Evolutionary conservation across 1,140 invertebrate species (phyloP), one percentile per base, ranked within the genome.

Genomic region (Sitobion miscanthi): DNA sequence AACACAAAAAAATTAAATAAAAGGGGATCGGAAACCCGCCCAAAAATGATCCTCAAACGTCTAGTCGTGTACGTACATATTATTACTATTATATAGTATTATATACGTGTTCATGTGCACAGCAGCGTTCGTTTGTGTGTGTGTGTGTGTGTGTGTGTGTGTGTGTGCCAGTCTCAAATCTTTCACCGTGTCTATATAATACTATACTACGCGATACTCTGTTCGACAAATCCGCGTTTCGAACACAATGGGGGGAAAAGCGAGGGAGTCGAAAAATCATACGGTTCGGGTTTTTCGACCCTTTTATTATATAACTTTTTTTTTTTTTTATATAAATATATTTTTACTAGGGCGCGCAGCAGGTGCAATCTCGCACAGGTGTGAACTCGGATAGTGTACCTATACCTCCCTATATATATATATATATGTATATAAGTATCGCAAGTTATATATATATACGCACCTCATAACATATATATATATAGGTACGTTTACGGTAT

Each of bases 261-360:
- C 82, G 82, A 93, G 82, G 91, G 91, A 93, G 91, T 93, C 91
- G 91, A 93, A 93, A 93, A 93, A 93, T 93, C 91, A 93, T 93
- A 93, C 91, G 91, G 91, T 86, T 93, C 91, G n/a, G 35, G 82
- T 85, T 93, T 93, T 93, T 93, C 91, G 91, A 93, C 82, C 91
- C 91, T 93, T 85, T 93, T 93, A 90, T 90, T 69, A 90, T 90
- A 35, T 30, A 69, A 90, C 23, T 30, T 54, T 38, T 52, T 92
- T 90, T 90, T 54, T 90, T n/a, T 69, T 69, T 69, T 11, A 45
- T 90, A 38, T 38, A 77, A 82, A 35, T 92, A 54, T 25, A 47
- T 9, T 83, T 93, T 93, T 93, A 92, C 91, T 92, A 85, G 35
- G 91, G 91, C 49, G 77, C 42, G 14, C 54, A 90, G 89, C 91